Evolutionary conservation across 2,888 invertebrate species (phyloP).

Genomic region (Uropetala carovei): DNA sequence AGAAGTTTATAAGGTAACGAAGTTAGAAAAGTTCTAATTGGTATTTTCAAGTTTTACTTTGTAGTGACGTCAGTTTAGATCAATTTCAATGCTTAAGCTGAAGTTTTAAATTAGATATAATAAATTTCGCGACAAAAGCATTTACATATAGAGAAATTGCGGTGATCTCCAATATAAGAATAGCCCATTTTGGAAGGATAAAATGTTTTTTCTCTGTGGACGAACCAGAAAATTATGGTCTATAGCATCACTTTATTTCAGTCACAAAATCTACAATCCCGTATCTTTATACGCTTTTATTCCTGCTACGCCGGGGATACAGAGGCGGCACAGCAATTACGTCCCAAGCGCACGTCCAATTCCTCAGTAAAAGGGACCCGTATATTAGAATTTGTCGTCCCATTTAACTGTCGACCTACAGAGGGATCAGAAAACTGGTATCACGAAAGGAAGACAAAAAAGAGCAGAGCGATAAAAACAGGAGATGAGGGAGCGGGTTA

Average conservation of each 20-base stretch:
- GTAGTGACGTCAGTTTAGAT: too few species aligned
- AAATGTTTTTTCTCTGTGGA: background rate
- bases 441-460: background rate
- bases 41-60: too few species aligned
- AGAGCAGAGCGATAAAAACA: background rate
- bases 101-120: background rate
- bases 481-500: background rate
- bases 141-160: background rate
- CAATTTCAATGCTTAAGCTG: too few species aligned
- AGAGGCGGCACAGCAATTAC: background rate
- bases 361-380: background rate
- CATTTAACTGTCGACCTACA: conserved; percentile 35
- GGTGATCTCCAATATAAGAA: background rate
- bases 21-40: too few species aligned
- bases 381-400: conserved; percentile 22
- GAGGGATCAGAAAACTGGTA: background rate
- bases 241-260: background rate
- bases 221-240: background rate
- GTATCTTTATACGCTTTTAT: conserved; percentile 4
- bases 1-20: too few species aligned
- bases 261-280: background rate
- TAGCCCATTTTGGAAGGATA: background rate
- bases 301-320: background rate
- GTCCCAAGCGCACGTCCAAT: conserved; percentile 2
- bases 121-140: background rate